These are phyloP conservation scores for Drosophila pallidifrons DNA, from an alignment of 1,140 invertebrate species.

Conservation along the genomic window DNA sequence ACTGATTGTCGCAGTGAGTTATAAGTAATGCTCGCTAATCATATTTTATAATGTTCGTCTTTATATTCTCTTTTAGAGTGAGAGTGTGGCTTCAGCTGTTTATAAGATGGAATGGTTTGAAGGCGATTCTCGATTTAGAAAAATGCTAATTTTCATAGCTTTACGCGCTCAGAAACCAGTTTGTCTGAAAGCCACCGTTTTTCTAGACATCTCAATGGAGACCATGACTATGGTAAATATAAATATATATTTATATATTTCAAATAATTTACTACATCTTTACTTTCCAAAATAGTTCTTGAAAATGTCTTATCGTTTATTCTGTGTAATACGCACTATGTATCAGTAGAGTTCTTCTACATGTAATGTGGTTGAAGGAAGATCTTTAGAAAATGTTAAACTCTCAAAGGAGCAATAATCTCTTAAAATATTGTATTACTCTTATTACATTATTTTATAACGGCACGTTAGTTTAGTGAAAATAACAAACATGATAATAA, in stretches of 20 bases:
- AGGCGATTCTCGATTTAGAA: conserved; percentile 42
- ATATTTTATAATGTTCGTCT: not conserved
- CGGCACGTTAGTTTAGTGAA: not conserved
- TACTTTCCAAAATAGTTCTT: conserved; percentile 22
- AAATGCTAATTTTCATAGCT: conserved; percentile 49
- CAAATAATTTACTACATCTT: not conserved
- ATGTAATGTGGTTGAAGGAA: not conserved
- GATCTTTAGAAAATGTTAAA: not conserved
- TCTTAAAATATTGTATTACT: no score
- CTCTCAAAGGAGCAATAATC: no score
- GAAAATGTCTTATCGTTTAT: conserved; percentile 41
- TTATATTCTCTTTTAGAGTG: conserved; percentile 25
- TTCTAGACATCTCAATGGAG: conserved; percentile 49
- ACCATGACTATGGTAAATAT: conserved; percentile 52
- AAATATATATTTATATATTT: not conserved
- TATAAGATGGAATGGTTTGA: conserved; percentile 44
- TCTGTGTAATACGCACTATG: conserved; percentile 46
- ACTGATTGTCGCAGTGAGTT: conserved; percentile 51
- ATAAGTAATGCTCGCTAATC: not conserved
- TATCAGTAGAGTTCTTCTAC: conserved; percentile 24
- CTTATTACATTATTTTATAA: not conserved
- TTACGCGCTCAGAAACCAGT: conserved; percentile 48
- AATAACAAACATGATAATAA: not conserved
- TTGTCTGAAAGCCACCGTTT: conserved; percentile 47
- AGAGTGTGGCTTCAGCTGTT: conserved; percentile 40